Evolutionary conservation across 35 echinoderm and acorn worm species (phyloP), one percentile per base, ranked within the genome.

Genomic region (Apostichopus parvimensis): DNA sequence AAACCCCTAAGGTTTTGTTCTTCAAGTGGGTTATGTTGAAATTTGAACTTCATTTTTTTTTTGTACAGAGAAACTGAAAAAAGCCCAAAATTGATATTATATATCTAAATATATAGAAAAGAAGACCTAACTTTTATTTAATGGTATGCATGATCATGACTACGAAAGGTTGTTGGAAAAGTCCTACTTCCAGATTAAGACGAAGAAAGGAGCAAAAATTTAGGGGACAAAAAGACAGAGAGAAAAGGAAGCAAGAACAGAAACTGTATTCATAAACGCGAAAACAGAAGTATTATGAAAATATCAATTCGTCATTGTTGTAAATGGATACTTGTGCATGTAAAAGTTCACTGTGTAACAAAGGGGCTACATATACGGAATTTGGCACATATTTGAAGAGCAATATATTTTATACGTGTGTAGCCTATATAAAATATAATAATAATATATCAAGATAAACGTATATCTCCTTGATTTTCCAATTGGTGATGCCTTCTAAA

Each of bases 21-120:
- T 82, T 55, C 55, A 54, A 54, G 52, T 82, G 53, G 79, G 79
- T 82, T 82, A 55, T 82, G 11, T 56, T 82, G 79, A 54, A 82
- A 82, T 82, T 82, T 82, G 52, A 82, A 82, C 79, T 82, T 55
- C 13, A 68, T 68, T 18, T 68, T 68, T 68, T 18, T 68, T 11
- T 68, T 11, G 0, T 17, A 68, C 18, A 68, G 64, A 9, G 18
- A 68, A 9, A 18, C 64, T 68, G 17, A 68, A 68, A 68, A 68
- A 68, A 68, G 64, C 64, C 11, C 11, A 68, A 68, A 66, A 68
- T 11, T 5, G 8, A 18, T 18, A 68, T 14, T 14, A 9, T 68
- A 45, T 45, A 45, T 45, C 0, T 45, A 45, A 45, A 45, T 45
- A 45, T 45, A 45, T 45, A 45, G 34, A 18, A 68, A 18, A 68